A percentile compares a stretch with the other conserved stretches of the same genome.
Conservation (phyloP, 2,113 vertebrate genomes). For the Aythya baeri region DNA sequence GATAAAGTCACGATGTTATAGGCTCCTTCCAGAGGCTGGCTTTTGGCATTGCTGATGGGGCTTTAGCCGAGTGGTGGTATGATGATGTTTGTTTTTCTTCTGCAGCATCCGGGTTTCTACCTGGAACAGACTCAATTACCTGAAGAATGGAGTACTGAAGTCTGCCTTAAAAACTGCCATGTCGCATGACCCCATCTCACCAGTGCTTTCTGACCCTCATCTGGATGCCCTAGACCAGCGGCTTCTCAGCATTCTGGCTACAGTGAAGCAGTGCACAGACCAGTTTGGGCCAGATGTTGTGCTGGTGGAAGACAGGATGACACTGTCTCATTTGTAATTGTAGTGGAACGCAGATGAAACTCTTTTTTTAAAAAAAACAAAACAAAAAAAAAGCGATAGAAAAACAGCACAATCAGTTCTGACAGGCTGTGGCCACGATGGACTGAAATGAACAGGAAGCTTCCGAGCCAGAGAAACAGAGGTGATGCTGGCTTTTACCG, state of each 20-base stretch:
- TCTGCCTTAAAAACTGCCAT: slow-evolving; percentile 89
- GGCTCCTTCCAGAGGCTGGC: background rate
- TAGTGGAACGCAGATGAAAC: slow-evolving; percentile 50
- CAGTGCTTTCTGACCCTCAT: slow-evolving; percentile 87
- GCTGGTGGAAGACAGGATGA: slow-evolving; percentile 97
- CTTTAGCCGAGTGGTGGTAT: background rate
- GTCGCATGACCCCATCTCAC: slow-evolving; percentile 88
- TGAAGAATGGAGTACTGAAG: slow-evolving; percentile 88
- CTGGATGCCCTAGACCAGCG: slow-evolving; percentile 90
- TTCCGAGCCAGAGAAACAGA: slow-evolving; percentile 2
- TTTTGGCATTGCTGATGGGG: background rate
- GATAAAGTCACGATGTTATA: background rate
- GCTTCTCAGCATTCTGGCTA: slow-evolving; percentile 86
- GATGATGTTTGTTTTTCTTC: slow-evolving; percentile 18
- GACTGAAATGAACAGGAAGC: slow-evolving; percentile 36
- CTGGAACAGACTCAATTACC: slow-evolving; percentile 93
- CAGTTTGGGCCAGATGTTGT: slow-evolving; percentile 89
- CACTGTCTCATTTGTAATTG: slow-evolving; percentile 88
- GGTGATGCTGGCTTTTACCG: slow-evolving; percentile 18
- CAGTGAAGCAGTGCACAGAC: slow-evolving; percentile 94
- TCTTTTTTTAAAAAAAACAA: slow-evolving; percentile 63
- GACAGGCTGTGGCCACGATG: slow-evolving; percentile 27
- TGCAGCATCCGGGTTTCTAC: slow-evolving; percentile 94
- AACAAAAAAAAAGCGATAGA: slow-evolving; percentile 55
- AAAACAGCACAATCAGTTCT: slow-evolving; percentile 80